A percentile compares a stretch with the other conserved stretches of the same genome.
phyloP scores from a whole-genome alignment of 2,888 invertebrate species.

The Cryptosula pallasiana region DNA sequence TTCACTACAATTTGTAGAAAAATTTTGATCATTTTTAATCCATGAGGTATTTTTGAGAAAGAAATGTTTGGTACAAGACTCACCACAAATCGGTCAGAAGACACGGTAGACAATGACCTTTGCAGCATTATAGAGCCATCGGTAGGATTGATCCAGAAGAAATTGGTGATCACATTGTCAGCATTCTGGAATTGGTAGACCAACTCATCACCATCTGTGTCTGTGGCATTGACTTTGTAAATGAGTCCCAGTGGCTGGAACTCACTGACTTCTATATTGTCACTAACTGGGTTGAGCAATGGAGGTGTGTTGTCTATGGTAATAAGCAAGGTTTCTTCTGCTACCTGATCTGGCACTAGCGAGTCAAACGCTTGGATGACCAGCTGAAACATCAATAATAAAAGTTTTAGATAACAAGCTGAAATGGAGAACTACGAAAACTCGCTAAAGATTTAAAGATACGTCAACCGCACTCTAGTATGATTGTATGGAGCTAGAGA shows the following conservation, averaged over 20 bases:
- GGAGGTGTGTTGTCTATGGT: background rate
- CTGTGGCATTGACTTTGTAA: slow-evolving; percentile 13
- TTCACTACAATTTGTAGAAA: too few relatives aligned
- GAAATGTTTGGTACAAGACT: too few relatives aligned
- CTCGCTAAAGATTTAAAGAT: too few relatives aligned
- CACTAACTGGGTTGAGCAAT: background rate
- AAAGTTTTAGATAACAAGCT: too few relatives aligned
- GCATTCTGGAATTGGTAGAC: background rate
- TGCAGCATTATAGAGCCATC: slow-evolving; percentile 35
- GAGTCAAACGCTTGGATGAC: slow-evolving; percentile 10
- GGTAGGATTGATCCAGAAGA: slow-evolving; percentile 39
- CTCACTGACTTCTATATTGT: slow-evolving; percentile 1
- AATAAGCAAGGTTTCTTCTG: slow-evolving; percentile 1
- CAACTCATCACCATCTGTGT: slow-evolving; percentile 12
- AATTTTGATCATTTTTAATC: too few relatives aligned
- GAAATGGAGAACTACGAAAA: too few relatives aligned
- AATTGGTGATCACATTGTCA: slow-evolving; percentile 27
- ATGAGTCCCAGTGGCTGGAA: background rate
- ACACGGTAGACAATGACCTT: slow-evolving; percentile 33
- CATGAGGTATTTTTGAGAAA: too few relatives aligned
- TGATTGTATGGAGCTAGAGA: too few relatives aligned
- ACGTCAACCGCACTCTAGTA: too few relatives aligned
- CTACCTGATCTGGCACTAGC: background rate
- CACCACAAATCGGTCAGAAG: slow-evolving; percentile 31
- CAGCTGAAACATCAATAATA: background rate